These are phyloP conservation scores for Tupiocoris notatus DNA, from an alignment of 2,888 invertebrate genomes.

Conservation along the genomic window DNA sequence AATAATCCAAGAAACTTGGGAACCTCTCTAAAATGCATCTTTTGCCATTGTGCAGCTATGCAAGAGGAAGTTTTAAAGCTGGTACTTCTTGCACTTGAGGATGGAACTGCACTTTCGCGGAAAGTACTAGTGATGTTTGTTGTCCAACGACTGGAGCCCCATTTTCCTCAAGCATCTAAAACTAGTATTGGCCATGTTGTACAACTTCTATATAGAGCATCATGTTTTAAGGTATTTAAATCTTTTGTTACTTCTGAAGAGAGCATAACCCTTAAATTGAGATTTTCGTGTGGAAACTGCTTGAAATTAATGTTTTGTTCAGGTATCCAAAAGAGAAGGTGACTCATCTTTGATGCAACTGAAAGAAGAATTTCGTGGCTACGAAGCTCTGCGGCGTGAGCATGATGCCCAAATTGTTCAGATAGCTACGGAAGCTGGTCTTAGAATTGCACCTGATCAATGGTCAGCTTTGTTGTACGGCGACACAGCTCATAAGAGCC, in stretches of 20 bases:
- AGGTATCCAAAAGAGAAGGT: conserved; percentile 93
- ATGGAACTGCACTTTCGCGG: conserved; percentile 88
- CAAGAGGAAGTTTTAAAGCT: conserved; percentile 96
- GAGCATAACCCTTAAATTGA: too few relatives aligned
- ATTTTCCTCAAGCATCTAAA: conserved; percentile 95
- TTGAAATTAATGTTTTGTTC: background rate
- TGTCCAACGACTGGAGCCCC: conserved; percentile 92
- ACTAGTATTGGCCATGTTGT: conserved; percentile 99
- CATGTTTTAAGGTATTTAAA: conserved; percentile 91
- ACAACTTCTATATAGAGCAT: conserved; percentile 93
- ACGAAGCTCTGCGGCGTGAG: conserved; percentile 88
- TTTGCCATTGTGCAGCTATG: conserved; percentile 81
- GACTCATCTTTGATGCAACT: conserved; percentile 97
- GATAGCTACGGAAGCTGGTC: conserved; percentile 95
- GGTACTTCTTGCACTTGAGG: conserved; percentile 89
- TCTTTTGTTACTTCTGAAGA: too few relatives aligned
- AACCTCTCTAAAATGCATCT: too few relatives aligned
- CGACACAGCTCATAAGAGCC: conserved; percentile 90
- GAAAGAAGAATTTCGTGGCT: conserved; percentile 93
- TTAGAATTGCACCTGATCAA: conserved; percentile 95
- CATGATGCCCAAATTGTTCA: conserved; percentile 99
- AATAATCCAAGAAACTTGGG: too few relatives aligned
- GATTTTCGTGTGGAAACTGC: background rate
- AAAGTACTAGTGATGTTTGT: conserved; percentile 98
- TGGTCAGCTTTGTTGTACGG: conserved; percentile 97